Conservation (phyloP, 2,113 vertebrate species). For the Paradisaea rubra region DNA sequence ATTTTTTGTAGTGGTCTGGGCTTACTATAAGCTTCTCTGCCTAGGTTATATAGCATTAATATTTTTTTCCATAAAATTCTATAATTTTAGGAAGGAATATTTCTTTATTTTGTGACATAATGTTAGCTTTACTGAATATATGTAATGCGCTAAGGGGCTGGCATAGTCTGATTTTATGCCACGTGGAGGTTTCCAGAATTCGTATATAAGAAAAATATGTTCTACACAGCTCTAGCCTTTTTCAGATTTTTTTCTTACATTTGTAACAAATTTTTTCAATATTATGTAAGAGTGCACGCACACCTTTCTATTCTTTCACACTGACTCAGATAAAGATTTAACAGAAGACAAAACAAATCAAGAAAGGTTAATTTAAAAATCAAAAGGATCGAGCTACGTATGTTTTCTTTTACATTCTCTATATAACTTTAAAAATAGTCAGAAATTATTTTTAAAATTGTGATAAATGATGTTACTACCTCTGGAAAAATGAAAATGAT, state of each 20-base stretch:
- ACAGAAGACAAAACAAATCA: neutral
- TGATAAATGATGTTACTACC: neutral
- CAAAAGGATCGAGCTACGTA: rapidly evolving
- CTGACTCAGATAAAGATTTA: neutral
- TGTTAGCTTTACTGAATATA: neutral
- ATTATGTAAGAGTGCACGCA: neutral
- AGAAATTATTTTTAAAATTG: neutral
- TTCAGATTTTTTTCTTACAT: neutral
- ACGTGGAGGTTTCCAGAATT: rapidly evolving
- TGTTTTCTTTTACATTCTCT: neutral
- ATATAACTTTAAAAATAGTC: neutral
- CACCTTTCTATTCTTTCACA: neutral
- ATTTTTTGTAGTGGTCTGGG: neutral
- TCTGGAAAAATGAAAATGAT: neutral
- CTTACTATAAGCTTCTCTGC: neutral
- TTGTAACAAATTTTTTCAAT: neutral
- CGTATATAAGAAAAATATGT: neutral
- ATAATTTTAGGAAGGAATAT: neutral
- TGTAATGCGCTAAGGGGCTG: neutral
- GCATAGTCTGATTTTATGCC: neutral
- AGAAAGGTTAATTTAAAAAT: neutral
- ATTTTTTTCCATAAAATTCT: neutral
- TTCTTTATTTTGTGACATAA: neutral
- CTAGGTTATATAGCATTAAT: rapidly evolving
- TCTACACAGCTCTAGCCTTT: neutral